Conservation (phyloP, 2,113 vertebrate species). For the Rhipidura dahli region DNA sequence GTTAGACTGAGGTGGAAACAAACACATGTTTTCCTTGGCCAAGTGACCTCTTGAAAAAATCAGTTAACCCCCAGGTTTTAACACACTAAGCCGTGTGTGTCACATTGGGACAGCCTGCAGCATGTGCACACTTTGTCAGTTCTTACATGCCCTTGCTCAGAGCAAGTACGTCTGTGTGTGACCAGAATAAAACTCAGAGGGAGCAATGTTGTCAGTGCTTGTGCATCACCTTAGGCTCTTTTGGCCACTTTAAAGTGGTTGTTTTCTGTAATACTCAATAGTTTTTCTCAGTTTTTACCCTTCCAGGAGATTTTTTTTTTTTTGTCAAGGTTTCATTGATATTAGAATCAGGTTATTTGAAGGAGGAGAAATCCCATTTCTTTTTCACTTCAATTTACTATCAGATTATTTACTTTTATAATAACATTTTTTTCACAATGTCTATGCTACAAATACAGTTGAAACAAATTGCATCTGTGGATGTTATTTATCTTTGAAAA, state of each 20-base stretch:
- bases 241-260: background rate
- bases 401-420: background rate
- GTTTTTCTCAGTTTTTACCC: background rate
- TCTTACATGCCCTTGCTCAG: rapidly evolving
- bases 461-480: background rate
- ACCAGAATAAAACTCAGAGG: background rate
- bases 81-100: background rate
- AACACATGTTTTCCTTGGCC: background rate
- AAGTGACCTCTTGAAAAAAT: background rate
- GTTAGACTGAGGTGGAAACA: background rate
- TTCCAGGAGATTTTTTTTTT: background rate
- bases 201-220: background rate
- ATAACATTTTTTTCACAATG: background rate
- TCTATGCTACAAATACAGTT: background rate
- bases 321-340: background rate
- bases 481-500: background rate
- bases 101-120: background rate
- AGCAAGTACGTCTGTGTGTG: background rate
- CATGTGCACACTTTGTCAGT: background rate
- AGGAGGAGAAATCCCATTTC: background rate
- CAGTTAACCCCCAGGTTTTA: background rate
- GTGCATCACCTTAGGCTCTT: background rate
- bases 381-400: background rate
- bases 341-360: background rate
- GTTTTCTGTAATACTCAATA: background rate